Percentiles rank a stretch among this genome's conserved stretches.
These are phyloP conservation scores for Drosophila arawakana DNA, from an alignment of 1,140 invertebrate genomes.

Conservation along the genomic window DNA sequence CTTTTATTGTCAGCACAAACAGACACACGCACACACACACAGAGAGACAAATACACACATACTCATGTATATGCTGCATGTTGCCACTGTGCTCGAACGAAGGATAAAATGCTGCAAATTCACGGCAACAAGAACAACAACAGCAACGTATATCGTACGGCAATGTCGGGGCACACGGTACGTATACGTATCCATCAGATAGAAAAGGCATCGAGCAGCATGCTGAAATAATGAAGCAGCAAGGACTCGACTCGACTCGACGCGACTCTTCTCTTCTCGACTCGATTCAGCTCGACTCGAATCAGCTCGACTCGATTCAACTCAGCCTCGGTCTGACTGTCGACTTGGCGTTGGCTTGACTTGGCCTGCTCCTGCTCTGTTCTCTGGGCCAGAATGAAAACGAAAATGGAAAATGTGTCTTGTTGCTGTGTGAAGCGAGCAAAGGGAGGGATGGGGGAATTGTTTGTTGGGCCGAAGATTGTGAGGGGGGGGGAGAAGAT, in stretches of 20 bases:
- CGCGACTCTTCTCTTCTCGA: neutral
- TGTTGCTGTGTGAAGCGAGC: constrained; percentile 37
- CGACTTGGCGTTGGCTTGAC: constrained; percentile 19
- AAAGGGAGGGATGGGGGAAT: neutral
- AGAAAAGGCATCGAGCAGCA: constrained; percentile 81
- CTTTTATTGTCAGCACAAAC: constrained; percentile 83
- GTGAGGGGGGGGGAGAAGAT: constrained; percentile 5
- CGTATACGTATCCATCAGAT: constrained; percentile 83
- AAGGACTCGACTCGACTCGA: constrained; percentile 74
- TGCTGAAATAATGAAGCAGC: constrained; percentile 83
- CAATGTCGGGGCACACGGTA: constrained; percentile 63
- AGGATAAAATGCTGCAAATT: constrained; percentile 83
- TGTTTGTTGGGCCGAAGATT: neutral
- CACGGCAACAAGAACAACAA: constrained; percentile 62
- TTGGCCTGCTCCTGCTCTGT: constrained; percentile 26
- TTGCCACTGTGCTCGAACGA: constrained; percentile 64
- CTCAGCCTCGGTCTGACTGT: constrained; percentile 15
- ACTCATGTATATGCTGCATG: constrained; percentile 26
- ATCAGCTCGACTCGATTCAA: constrained; percentile 61
- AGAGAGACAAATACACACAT: constrained; percentile 26
- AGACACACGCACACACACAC: constrained; percentile 55
- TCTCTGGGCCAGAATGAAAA: constrained; percentile 73
- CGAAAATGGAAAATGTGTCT: constrained; percentile 77
- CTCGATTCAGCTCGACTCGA: constrained; percentile 58
- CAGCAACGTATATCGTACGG: constrained; percentile 17